Evolutionary conservation across 2,888 invertebrate species (phyloP).

Genomic region (Drosophila buzzatii): DNA sequence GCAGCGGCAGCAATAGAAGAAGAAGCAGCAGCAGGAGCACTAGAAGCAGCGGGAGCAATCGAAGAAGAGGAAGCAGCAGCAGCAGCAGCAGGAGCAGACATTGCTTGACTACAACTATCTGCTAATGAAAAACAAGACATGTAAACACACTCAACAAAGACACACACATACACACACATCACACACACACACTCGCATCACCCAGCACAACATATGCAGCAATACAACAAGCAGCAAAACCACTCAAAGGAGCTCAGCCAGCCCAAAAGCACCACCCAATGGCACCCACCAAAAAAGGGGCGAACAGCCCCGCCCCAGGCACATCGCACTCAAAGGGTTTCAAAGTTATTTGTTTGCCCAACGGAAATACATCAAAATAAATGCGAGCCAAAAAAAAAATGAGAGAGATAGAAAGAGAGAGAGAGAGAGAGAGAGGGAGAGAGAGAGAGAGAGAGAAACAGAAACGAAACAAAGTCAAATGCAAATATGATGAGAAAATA

Average conservation of each 20-base stretch:
- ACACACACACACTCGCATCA: not conserved
- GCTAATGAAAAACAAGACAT: slow-evolving; percentile 66
- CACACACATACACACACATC: slow-evolving; percentile 4
- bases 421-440: too few relatives aligned
- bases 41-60: too few relatives aligned
- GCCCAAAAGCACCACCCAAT: not conserved
- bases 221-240: slow-evolving; percentile 1
- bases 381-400: slow-evolving; percentile 46
- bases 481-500: slow-evolving; percentile 58
- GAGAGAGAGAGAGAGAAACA: not conserved
- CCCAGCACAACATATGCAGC: slow-evolving; percentile 12
- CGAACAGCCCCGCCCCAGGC: slow-evolving; percentile 3
- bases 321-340: slow-evolving; percentile 39
- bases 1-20: too few relatives aligned
- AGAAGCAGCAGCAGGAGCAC: not conserved
- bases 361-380: slow-evolving; percentile 77
- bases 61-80: too few relatives aligned
- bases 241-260: not conserved
- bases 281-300: not conserved
- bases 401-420: not conserved
- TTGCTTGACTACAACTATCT: slow-evolving; percentile 48
- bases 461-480: slow-evolving; percentile 63
- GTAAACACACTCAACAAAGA: slow-evolving; percentile 15
- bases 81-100: not conserved
- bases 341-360: slow-evolving; percentile 66